Evolutionary conservation across 23 tunicate species (phyloP).

Genomic region (Phallusia fumigata): DNA sequence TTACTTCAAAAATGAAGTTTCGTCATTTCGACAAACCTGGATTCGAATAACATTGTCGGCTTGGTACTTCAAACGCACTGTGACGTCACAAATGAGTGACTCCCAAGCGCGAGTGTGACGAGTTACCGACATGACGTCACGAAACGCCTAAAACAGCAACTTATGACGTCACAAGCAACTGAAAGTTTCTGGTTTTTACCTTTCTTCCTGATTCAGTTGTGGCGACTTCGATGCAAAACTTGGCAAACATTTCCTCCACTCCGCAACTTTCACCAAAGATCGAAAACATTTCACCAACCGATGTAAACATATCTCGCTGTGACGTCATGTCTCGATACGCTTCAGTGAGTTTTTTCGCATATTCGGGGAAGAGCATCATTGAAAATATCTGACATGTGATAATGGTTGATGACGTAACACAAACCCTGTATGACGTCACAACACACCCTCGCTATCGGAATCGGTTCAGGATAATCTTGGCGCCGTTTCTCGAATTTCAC

Average conservation of each 20-base stretch:
- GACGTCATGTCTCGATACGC: conserved; percentile 59
- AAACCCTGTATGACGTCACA: background rate
- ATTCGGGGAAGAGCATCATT: conserved; percentile 78
- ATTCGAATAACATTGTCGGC: conserved; percentile 70
- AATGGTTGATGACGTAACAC: background rate
- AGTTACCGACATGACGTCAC: conserved; percentile 38
- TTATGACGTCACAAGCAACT: background rate
- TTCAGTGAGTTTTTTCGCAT: conserved; percentile 46
- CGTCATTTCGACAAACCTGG: conserved; percentile 39
- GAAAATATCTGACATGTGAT: conserved; percentile 29
- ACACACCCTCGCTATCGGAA: conserved; percentile 42
- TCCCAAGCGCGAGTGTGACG: conserved; percentile 57
- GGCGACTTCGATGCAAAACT: conserved; percentile 32
- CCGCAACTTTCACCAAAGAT: conserved; percentile 45
- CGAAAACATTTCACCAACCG: conserved; percentile 48
- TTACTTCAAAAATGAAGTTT: too few relatives aligned
- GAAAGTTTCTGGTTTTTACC: conserved; percentile 14
- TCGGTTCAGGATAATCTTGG: conserved; percentile 50
- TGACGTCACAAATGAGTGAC: conserved; percentile 49
- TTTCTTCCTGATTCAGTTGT: conserved; percentile 25
- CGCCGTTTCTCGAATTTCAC: background rate
- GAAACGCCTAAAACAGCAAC: conserved; percentile 40
- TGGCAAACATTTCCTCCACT: conserved; percentile 39
- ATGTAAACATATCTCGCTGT: conserved; percentile 47
- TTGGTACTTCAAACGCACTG: conserved; percentile 67